Evolutionary conservation across 2,113 vertebrate species (phyloP), one percentile per base, ranked within the genome.

Genomic region (Hassar affinis): DNA sequence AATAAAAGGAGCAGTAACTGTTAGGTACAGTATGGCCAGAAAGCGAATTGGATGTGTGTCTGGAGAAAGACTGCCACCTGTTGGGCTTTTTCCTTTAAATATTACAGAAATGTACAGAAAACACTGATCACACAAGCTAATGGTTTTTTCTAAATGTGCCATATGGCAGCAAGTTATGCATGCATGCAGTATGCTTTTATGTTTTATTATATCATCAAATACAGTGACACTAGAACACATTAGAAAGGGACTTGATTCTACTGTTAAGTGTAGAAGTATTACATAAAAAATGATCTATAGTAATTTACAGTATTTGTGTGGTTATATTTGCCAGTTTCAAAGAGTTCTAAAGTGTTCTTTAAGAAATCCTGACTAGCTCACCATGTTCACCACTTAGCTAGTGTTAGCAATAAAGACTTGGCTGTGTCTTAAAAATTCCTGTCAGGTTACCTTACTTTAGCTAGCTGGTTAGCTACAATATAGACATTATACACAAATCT

Each of bases 51-150:
- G 45, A 51, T 35, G 11, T 51, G 27, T 75, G 47, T 35, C 49
- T 83, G 59, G 47, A 42, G 42, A 54, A 75, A 80, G 30, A 76
- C 82, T 66, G 85, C 85, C 85, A 83, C 72, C 85, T 86, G 57
- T 78, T 86, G 85, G 81, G 35, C 33, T 27, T 78, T 78, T 68
- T 68, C 10, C 35, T 35, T 74, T 64, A 12, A 61, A 35, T 17
- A 35, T 82, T 30, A 25, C 11, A 57, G 10, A 47, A 61, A 59
- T 61, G 9, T 35, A 10, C 1, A 22, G n/a, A 71, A 38, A 45
- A 75, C 30, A 51, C 30, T 22, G 27, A 54, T 5, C 17, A 12
- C 0, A 35, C 20, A 14, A 22, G 10, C 27, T 52, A 35, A 35
- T 56, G 10, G 54, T 54, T 35, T 20, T 38, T 54, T 18, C 52